Evolutionary conservation across 2,113 vertebrate genomes (phyloP), one percentile per base, ranked within the genome.

Genomic region (Cromileptes altivelis): DNA sequence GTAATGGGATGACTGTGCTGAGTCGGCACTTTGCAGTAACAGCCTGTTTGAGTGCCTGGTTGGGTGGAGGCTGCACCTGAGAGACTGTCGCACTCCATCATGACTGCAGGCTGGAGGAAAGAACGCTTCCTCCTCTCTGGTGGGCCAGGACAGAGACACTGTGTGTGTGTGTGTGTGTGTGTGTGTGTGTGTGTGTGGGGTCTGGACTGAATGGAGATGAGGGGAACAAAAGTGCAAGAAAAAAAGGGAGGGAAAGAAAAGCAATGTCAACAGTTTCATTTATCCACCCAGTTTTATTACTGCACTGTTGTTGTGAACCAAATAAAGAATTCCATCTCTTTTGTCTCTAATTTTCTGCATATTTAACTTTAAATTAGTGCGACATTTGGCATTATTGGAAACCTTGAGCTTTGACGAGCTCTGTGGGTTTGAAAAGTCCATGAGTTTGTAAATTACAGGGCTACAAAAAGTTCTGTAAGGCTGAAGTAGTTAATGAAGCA

Each of bases 1-100:
- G 88, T 89, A 87, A 91, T 89, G 89, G 75, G 77, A 84, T 49
- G 78, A 52, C 30, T 30, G 71, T 70, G 90, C 92, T 92, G 91
- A 93, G 74, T 90, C 56, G 30, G 80, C 88, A 33, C 27, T 90
- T 86, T 78, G 21, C 47, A 72, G 61, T 57, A 87, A 73, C 82
- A 42, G 78, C 53, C 55, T 77, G 71, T 83, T 73, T 47, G 78
- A 83, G 86, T 27, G 84, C 52, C 75, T 62, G 58, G 53, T 60
- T 65, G 87, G 74, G 76, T 76, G 68, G 70, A 88, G 5, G 78
- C 82, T 68, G 85, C 75, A 87, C 88, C 85, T 85, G 77, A 86
- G 82, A 76, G 82, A 79, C 75, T 72, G 67, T 57, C 45, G 21
- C 83, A 42, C 78, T 86, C 62, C 75, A 81, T 90, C 49, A 72